Percentiles rank a stretch among this genome's conserved stretches.
phyloP scores from a whole-genome alignment of 2,113 vertebrate species.

The Brachirus orientalis region DNA sequence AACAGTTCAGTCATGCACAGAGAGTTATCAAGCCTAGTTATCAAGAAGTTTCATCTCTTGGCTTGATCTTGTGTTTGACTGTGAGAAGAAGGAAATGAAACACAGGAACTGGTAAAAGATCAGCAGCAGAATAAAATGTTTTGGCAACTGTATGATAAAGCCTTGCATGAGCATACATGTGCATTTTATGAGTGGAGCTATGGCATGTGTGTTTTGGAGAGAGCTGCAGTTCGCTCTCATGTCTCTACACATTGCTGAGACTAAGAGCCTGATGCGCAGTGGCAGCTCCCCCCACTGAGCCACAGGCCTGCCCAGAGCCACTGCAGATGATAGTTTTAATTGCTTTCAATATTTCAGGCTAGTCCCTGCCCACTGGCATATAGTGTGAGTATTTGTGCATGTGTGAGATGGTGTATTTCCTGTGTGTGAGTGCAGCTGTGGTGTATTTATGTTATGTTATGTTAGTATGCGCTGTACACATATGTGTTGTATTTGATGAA shows the following conservation, averaged over 20 bases:
- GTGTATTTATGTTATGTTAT: slow-evolving; percentile 30
- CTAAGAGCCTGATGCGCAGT: slow-evolving; percentile 83
- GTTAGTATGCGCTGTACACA: slow-evolving; percentile 62
- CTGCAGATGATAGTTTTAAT: slow-evolving; percentile 91
- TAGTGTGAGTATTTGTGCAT: slow-evolving; percentile 66
- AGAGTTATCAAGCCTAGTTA: no score
- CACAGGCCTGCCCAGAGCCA: slow-evolving; percentile 85
- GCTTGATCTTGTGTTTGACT: not conserved
- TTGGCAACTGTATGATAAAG: slow-evolving; percentile 43
- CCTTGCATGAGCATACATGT: slow-evolving; percentile 31
- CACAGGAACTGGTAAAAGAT: no score
- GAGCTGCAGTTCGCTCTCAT: slow-evolving; percentile 68
- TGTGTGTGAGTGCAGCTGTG: slow-evolving; percentile 10
- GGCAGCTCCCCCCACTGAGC: slow-evolving; percentile 85
- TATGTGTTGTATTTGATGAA: slow-evolving; percentile 68
- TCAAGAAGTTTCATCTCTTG: not conserved
- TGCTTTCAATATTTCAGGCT: slow-evolving; percentile 90
- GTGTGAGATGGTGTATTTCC: slow-evolving; percentile 1
- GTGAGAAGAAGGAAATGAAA: slow-evolving; percentile 18
- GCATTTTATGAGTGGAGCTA: slow-evolving; percentile 26
- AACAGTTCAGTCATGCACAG: no score
- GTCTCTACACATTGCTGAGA: slow-evolving; percentile 74
- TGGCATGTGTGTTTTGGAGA: slow-evolving; percentile 55
- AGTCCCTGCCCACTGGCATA: slow-evolving; percentile 84
- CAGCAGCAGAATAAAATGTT: no score